Conservation (phyloP, 2,888 invertebrate species). For the Tipula lateralis region DNA sequence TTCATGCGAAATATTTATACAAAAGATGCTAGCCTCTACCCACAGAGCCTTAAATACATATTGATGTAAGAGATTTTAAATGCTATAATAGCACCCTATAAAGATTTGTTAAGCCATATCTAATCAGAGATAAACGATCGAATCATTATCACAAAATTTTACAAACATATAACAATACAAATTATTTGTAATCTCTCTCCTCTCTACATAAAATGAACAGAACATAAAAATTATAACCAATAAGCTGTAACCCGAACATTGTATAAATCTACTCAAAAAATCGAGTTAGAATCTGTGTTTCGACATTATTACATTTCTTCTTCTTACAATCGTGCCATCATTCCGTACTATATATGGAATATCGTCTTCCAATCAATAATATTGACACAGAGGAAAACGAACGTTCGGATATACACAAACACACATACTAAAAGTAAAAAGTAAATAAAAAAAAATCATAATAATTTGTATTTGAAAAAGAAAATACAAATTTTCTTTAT, state of each 20-base stretch:
- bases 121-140: neutral
- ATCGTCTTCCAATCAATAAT: neutral
- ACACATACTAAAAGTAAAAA: neutral
- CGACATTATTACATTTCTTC: neutral
- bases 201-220: neutral
- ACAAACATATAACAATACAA: neutral
- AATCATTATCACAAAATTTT: neutral
- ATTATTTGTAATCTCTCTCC: neutral
- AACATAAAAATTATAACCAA: neutral
- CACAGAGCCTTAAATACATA: no score
- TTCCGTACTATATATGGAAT: neutral
- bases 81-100: no score
- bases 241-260: neutral
- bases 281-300: neutral
- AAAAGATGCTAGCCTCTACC: no score
- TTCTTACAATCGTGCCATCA: neutral
- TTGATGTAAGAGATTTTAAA: no score
- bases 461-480: neutral
- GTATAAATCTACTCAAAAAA: neutral
- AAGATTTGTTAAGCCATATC: no score
- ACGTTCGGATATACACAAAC: neutral
- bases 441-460: neutral
- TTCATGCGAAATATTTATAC: no score
- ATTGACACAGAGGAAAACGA: neutral
- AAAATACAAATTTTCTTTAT: neutral